Base-by-base conservation (phyloP, 35 echinoderm and acorn worm genomes). In the Ptychodera flava region DNA sequence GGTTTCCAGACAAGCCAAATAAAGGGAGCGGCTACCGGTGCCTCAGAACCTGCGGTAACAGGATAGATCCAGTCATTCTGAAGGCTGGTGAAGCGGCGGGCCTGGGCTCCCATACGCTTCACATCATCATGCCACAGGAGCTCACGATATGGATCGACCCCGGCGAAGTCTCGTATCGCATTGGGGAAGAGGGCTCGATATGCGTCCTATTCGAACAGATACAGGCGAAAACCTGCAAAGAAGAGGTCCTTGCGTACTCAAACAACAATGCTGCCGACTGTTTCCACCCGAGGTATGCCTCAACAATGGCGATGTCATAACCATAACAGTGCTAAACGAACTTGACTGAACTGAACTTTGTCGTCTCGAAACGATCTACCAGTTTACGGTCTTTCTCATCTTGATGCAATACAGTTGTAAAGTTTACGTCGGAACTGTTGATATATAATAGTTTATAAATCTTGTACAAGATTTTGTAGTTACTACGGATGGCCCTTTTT, bases 101-200 rank as follows among this genome's bases (percentile, higher is more conserved):
- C 0, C 81, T 90, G 28, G 27, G 38, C 36, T 28, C 32, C 2
- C 35, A 91, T 27, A 85, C n/a, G 16, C 35, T 93, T 35, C 85
- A 90, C n/a, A 31, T 82, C 16, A 38, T 87, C 10, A 82, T 94
- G 29, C 88, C 92, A 35, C 85, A 78, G 31, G 92, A 90, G 79
- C 77, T 91, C 27, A 88, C 92, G 0, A 85, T 93, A 33, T 94
- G 92, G 92, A 76, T 94, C n/a, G 92, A 94, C 77, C 92, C 92
- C 0, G 52, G 76, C 22, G 88, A 91, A 83, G 89, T 94, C 14
- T 88, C 88, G 0, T 94, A 94, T 76, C 37, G 92, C 15, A 94
- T 94, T 35, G 92, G 92, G 12, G 88, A 94, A 78, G 92, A 91
- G 85, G 92, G 88, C 84, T 91, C 92, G 31, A 87, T 90, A 29